A percentile compares a stretch with the other conserved stretches of the same genome.
Evolutionary conservation across 2,113 vertebrate species (phyloP).

Genomic region (Crotalus helleri): DNA sequence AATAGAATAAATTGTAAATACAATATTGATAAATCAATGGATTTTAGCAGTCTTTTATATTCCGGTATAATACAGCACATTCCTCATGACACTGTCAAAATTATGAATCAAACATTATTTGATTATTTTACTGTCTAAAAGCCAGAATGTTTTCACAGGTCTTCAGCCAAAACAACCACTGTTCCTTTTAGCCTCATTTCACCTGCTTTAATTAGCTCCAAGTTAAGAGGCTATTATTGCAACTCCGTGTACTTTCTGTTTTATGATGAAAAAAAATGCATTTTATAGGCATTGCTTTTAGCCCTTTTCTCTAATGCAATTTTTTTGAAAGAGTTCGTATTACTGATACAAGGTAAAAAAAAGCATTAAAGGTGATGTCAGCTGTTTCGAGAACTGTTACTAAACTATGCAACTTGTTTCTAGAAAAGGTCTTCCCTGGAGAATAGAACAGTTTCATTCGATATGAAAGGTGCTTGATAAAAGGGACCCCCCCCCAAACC

Average conservation of each 20-base stretch:
- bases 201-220: constrained; percentile 57
- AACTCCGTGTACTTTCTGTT: constrained; percentile 51
- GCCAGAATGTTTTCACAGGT: constrained; percentile 64
- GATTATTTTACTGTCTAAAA: constrained; percentile 45
- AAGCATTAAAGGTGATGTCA: constrained; percentile 56
- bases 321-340: constrained; percentile 55
- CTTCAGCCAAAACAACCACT: constrained; percentile 73
- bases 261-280: constrained; percentile 58
- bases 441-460: neutral
- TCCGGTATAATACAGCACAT: constrained; percentile 35
- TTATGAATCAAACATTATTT: constrained; percentile 31
- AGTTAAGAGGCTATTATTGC: constrained; percentile 64
- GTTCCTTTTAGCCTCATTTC: constrained; percentile 74
- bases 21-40: constrained; percentile 60
- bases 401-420: constrained; percentile 36
- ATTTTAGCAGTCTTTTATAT: constrained; percentile 58
- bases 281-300: constrained; percentile 62
- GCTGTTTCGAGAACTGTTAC: constrained; percentile 24
- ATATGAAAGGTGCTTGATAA: constrained; percentile 68
- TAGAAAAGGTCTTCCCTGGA: constrained; percentile 44
- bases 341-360: constrained; percentile 52
- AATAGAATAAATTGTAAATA: constrained; percentile 51
- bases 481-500: neutral
- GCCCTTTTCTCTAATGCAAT: constrained; percentile 73
- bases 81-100: constrained; percentile 48